A percentile compares a stretch with the other conserved stretches of the same genome.
Conservation (phyloP, 2,797 vertebrate species). For the Microctenopoma steveboyesi region DNA sequence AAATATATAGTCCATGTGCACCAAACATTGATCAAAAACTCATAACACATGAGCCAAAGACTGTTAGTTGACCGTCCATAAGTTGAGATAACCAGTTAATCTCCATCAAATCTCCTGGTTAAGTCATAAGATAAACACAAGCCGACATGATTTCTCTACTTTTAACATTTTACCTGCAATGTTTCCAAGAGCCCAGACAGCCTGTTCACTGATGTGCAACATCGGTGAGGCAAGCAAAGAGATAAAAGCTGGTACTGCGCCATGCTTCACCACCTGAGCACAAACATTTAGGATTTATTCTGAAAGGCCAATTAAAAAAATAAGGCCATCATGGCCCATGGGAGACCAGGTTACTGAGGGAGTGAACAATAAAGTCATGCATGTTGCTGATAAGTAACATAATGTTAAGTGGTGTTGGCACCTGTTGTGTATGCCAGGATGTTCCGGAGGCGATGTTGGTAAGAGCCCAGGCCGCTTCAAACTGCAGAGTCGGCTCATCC, state of each 20-base stretch:
- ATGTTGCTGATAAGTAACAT: not conserved
- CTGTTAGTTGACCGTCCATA: no score
- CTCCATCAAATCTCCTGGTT: no score
- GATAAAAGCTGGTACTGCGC: constrained; percentile 87
- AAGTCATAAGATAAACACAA: no score
- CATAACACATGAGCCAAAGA: no score
- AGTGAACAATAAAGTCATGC: not conserved
- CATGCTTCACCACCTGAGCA: constrained; percentile 87
- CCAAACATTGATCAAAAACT: no score
- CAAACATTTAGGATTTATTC: not conserved
- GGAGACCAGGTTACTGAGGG: not conserved
- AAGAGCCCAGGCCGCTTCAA: constrained; percentile 93
- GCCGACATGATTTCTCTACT: no score
- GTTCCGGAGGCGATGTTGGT: constrained; percentile 93
- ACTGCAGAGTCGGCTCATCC: constrained; percentile 85
- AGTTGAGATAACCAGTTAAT: no score
- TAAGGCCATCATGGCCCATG: no score
- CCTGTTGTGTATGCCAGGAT: constrained; percentile 86
- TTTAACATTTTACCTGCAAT: constrained; percentile 85
- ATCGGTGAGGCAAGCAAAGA: constrained; percentile 86
- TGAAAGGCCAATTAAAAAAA: not conserved
- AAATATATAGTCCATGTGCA: not conserved
- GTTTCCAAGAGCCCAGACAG: constrained; percentile 94
- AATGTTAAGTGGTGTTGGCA: constrained; percentile 6
- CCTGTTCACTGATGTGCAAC: constrained; percentile 89